These are phyloP conservation scores for Neolamprologus toae DNA, from an alignment of 2,113 vertebrate genomes.

Conservation along the genomic window DNA sequence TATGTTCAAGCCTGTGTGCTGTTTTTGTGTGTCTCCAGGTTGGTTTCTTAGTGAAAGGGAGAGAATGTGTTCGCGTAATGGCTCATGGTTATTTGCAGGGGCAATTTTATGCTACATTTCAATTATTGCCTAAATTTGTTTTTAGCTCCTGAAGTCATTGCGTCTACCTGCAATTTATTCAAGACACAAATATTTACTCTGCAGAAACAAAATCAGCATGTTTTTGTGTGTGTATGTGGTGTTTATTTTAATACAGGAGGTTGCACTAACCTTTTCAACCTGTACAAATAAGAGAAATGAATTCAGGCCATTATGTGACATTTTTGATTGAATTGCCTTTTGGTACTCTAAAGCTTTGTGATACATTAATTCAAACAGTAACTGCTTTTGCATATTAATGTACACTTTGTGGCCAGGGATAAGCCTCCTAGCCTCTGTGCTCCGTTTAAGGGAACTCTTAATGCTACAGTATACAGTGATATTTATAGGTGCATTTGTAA, in stretches of 20 bases:
- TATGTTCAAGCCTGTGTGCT: background rate
- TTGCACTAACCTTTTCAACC: slow-evolving; percentile 41
- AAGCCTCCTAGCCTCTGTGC: background rate
- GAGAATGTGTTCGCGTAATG: slow-evolving; percentile 88
- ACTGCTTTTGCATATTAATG: background rate
- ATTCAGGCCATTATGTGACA: background rate
- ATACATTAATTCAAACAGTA: background rate
- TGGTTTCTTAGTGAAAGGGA: slow-evolving; percentile 73
- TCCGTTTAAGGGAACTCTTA: background rate
- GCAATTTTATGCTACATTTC: slow-evolving; percentile 99
- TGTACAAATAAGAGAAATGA: slow-evolving; percentile 1
- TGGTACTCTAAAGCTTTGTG: background rate
- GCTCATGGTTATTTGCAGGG: slow-evolving; percentile 96
- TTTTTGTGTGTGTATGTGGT: background rate
- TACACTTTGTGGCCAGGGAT: background rate
- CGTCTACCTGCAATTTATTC: slow-evolving; percentile 81
- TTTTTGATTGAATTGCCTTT: slow-evolving; percentile 12
- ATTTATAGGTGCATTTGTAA: background rate
- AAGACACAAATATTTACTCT: slow-evolving; percentile 74
- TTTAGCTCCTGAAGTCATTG: slow-evolving; percentile 82
- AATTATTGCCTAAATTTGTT: slow-evolving; percentile 98
- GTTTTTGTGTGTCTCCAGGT: slow-evolving; percentile 22
- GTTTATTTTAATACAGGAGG: slow-evolving; percentile 61
- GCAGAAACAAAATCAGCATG: background rate
- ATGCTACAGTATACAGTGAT: background rate